These are phyloP conservation scores for Myotis pilosus DNA, from an alignment of 2,797 vertebrate genomes.

Conservation along the genomic window DNA sequence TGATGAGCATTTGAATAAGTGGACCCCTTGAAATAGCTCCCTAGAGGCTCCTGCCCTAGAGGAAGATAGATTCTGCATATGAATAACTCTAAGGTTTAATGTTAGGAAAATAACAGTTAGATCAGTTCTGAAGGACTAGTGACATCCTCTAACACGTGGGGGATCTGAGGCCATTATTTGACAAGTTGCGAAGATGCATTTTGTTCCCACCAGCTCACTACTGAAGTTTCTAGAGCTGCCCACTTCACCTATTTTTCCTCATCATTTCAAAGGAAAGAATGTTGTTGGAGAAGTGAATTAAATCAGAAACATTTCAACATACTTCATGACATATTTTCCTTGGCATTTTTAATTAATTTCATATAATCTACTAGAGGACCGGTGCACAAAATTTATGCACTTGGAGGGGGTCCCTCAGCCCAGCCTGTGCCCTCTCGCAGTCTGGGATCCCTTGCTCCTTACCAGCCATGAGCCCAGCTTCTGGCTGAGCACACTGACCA, in stretches of 20 bases:
- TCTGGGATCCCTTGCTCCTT: too few relatives aligned
- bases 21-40: constrained; percentile 17
- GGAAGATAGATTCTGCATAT: background rate
- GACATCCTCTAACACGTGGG: background rate
- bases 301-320: background rate
- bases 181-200: background rate
- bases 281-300: background rate
- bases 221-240: background rate
- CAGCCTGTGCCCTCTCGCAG: too few relatives aligned
- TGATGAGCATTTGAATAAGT: background rate
- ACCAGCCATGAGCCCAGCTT: too few relatives aligned
- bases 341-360: constrained; percentile 17
- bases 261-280: background rate
- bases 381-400: too few relatives aligned
- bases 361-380: background rate
- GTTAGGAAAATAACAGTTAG: background rate
- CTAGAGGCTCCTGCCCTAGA: background rate
- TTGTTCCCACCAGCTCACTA: background rate
- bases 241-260: background rate
- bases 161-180: background rate
- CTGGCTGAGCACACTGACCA: too few relatives aligned
- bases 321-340: background rate
- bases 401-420: too few relatives aligned
- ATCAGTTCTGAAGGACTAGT: background rate
- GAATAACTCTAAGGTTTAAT: background rate